phyloP scores from a whole-genome alignment of 2,797 vertebrate species.

The Rachycentron canadum region DNA sequence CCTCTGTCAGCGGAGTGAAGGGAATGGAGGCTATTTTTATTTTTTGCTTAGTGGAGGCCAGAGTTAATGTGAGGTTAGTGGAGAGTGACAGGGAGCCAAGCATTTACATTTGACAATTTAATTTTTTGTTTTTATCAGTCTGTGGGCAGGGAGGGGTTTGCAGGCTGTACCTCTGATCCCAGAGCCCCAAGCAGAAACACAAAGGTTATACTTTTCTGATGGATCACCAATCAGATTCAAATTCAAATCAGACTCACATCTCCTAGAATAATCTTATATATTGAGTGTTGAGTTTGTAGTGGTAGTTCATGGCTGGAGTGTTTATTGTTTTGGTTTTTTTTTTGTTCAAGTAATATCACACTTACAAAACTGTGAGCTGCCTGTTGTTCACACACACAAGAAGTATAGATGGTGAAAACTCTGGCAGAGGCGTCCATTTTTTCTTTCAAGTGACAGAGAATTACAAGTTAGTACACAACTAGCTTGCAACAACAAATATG shows the following conservation, averaged over 20 bases:
- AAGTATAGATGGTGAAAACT: too few relatives aligned
- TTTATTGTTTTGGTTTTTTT: too few relatives aligned
- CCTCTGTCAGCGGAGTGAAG: constrained; percentile 38
- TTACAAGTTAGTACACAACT: neutral
- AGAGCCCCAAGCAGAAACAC: neutral
- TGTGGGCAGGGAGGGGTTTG: neutral
- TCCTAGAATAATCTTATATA: neutral
- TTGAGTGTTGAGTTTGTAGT: neutral
- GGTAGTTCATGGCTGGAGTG: too few relatives aligned
- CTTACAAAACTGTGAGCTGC: too few relatives aligned
- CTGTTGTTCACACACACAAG: too few relatives aligned
- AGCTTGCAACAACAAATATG: neutral
- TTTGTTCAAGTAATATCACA: too few relatives aligned
- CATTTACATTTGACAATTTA: neutral
- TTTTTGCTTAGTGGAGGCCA: constrained; percentile 34
- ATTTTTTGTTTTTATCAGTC: neutral
- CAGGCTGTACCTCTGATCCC: neutral
- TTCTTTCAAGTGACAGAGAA: neutral
- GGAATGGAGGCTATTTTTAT: constrained; percentile 40
- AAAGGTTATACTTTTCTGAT: neutral
- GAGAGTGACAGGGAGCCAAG: neutral
- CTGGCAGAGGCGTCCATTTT: neutral
- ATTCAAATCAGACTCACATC: neutral
- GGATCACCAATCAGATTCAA: too few relatives aligned
- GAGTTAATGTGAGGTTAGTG: constrained; percentile 26